phyloP scores from a whole-genome alignment of 2,888 invertebrate genomes.

The Dolichopus griseipennis region DNA sequence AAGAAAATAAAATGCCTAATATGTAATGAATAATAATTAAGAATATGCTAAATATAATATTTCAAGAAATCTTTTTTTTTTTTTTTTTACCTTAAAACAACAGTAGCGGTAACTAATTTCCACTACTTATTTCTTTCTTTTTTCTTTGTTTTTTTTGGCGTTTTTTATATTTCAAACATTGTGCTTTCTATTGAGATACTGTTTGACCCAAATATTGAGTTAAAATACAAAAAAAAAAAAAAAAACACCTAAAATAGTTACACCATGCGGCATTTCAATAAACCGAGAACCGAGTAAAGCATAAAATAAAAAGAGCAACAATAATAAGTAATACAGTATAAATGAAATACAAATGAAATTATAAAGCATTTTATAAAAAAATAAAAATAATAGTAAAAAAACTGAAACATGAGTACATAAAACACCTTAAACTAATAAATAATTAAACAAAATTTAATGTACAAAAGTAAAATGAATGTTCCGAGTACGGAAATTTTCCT shows the following conservation, averaged over 20 bases:
- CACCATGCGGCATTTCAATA: not conserved
- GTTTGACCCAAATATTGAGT: not conserved
- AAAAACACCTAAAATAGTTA: not conserved
- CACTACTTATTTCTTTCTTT: not conserved
- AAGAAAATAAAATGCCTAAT: too few relatives aligned
- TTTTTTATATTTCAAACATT: not conserved
- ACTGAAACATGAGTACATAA: not conserved
- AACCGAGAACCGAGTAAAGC: too few relatives aligned
- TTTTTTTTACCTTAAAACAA: not conserved
- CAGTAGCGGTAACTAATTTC: not conserved
- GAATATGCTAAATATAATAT: not conserved
- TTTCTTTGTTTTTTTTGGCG: not conserved
- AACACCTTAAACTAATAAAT: slow-evolving; percentile 2
- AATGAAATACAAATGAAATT: too few relatives aligned
- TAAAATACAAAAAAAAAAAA: not conserved
- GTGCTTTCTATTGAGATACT: not conserved
- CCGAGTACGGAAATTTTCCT: too few relatives aligned
- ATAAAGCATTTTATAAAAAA: not conserved
- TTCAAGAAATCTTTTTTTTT: not conserved
- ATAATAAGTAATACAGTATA: too few relatives aligned
- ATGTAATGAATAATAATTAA: not conserved
- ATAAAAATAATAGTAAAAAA: not conserved
- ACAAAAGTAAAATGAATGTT: too few relatives aligned
- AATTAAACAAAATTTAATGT: not conserved
- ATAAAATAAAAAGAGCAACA: not conserved